Evolutionary conservation across 2,113 vertebrate genomes (phyloP).

Genomic region (Zootoca vivipara): DNA sequence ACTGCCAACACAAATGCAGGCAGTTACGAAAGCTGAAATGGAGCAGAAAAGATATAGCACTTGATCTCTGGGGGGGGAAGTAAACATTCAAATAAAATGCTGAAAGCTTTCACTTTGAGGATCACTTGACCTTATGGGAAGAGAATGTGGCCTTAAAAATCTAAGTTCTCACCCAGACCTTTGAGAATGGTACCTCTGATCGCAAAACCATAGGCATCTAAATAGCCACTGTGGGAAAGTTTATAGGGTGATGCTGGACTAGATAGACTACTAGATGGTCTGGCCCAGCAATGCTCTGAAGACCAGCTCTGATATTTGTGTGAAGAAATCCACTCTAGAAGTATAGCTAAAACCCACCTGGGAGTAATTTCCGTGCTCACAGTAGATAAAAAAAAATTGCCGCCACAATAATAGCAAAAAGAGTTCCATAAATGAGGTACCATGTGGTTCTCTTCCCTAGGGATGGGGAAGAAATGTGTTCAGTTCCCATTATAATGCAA

Average conservation of each 20-base stretch:
- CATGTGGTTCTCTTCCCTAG: too few relatives aligned
- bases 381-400: not conserved
- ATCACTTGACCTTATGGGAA: constrained; percentile 67
- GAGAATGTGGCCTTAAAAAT: constrained; percentile 67
- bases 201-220: constrained; percentile 10
- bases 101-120: constrained; percentile 70
- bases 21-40: constrained; percentile 66
- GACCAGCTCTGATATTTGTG: not conserved
- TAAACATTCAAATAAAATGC: constrained; percentile 72
- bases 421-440: too few relatives aligned
- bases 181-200: constrained; percentile 58
- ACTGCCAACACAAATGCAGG: constrained; percentile 29
- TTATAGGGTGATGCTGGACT: not conserved
- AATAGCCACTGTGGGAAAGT: not conserved
- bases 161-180: constrained; percentile 57
- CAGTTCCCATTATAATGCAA: too few relatives aligned
- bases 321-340: not conserved
- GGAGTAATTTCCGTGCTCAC: not conserved
- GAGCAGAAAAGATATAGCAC: constrained; percentile 63
- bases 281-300: not conserved
- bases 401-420: too few relatives aligned
- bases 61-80: constrained; percentile 71
- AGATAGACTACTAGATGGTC: not conserved
- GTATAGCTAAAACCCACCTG: not conserved
- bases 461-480: too few relatives aligned